A percentile compares a stretch with the other conserved stretches of the same genome.
These are phyloP conservation scores for Eupleurogrammus muticus DNA, from an alignment of 2,797 vertebrate genomes.

Conservation along the genomic window DNA sequence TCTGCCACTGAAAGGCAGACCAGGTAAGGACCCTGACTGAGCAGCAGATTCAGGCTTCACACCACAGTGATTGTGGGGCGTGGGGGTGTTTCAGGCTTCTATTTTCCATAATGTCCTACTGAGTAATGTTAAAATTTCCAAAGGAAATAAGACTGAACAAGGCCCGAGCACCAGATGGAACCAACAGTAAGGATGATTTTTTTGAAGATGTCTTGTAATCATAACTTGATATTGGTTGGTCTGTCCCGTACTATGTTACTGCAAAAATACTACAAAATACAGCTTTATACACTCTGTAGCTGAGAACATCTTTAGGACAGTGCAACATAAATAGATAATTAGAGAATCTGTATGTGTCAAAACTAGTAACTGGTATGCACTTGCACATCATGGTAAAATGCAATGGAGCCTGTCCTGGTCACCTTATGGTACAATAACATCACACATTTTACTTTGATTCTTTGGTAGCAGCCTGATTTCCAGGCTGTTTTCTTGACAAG, in stretches of 20 bases:
- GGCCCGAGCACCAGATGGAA: slow-evolving; percentile 62
- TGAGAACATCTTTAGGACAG: slow-evolving; percentile 13
- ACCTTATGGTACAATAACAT: too few species aligned
- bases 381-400: too few species aligned
- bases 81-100: slow-evolving; percentile 64
- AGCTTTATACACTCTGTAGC: slow-evolving; percentile 1
- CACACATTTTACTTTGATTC: too few species aligned
- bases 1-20: slow-evolving; percentile 55
- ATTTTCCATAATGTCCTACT: slow-evolving; percentile 68
- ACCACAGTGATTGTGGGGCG: slow-evolving; percentile 42
- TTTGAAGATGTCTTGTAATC: slow-evolving; percentile 67
- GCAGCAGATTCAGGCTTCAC: slow-evolving; percentile 38
- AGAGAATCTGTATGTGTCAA: neutral
- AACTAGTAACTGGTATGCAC: too few species aligned
- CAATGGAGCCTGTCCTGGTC: too few species aligned
- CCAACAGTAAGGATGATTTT: slow-evolving; percentile 66
- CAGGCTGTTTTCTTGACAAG: too few species aligned
- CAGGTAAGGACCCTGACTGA: slow-evolving; percentile 40
- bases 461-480: too few species aligned
- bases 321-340: slow-evolving; percentile 21
- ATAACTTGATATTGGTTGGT: slow-evolving; percentile 49
- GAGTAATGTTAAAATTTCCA: slow-evolving; percentile 65
- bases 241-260: slow-evolving; percentile 44
- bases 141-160: slow-evolving; percentile 64
- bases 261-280: slow-evolving; percentile 17